A percentile compares a stretch with the other conserved stretches of the same genome.
These are phyloP conservation scores for Drosophila acutilabella DNA, from an alignment of 2,888 invertebrate species.

Conservation along the genomic window DNA sequence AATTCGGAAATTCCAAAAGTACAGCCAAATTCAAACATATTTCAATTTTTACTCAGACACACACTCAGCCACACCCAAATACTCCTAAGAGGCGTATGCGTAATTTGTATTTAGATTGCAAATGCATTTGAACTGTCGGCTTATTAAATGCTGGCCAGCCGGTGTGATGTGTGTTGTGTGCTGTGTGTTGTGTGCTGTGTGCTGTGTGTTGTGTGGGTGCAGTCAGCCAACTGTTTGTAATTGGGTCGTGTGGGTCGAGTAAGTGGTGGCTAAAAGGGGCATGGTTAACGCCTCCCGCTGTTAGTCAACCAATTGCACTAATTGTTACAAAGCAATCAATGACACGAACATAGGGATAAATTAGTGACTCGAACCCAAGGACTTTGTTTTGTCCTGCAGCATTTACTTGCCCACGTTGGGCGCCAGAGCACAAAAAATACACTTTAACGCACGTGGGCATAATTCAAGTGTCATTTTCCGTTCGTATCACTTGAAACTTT, in stretches of 20 bases:
- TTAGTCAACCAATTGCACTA: conserved; percentile 43
- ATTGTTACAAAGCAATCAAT: conserved; percentile 44
- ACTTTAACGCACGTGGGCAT: conserved; percentile 8
- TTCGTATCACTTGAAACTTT: conserved; percentile 5
- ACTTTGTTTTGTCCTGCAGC: not conserved
- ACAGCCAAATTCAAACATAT: not conserved
- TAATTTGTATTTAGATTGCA: conserved; percentile 45
- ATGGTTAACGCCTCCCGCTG: conserved; percentile 38
- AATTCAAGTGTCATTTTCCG: conserved; percentile 23
- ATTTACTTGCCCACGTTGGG: conserved; percentile 11
- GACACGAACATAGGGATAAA: conserved; percentile 18
- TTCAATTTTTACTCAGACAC: no score
- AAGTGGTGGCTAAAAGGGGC: conserved; percentile 20
- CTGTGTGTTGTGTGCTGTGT: no score
- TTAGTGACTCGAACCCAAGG: not conserved
- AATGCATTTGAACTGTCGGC: conserved; percentile 53
- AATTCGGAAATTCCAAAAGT: no score
- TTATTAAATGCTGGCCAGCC: conserved; percentile 59
- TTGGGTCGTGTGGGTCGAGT: conserved; percentile 37
- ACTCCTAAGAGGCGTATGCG: conserved; percentile 41
- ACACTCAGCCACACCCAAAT: no score
- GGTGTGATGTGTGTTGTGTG: conserved; percentile 21
- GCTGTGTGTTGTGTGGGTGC: conserved; percentile 41
- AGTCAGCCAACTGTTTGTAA: conserved; percentile 27
- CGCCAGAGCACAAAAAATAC: conserved; percentile 1